Conservation (phyloP, 2,113 vertebrate species). For the Raphicerus campestris region DNA sequence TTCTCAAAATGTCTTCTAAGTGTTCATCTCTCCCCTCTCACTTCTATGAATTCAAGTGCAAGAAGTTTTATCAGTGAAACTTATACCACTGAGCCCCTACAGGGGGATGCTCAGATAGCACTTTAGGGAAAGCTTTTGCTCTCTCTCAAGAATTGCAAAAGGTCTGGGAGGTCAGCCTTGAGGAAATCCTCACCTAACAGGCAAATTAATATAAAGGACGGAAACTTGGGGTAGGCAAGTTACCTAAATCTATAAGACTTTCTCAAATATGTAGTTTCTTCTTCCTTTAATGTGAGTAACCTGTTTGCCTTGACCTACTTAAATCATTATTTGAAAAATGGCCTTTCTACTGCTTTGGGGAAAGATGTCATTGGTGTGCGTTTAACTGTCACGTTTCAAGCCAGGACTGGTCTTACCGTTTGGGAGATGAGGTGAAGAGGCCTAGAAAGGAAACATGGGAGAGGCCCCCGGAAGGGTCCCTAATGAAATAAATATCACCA, state of each 20-base stretch:
- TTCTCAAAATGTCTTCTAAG: not conserved
- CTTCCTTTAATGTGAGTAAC: not conserved
- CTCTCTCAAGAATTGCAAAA: not conserved
- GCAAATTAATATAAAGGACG: not conserved
- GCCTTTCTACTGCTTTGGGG: constrained; percentile 17
- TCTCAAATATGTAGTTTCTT: not conserved
- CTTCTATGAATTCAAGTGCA: not conserved
- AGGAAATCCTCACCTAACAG: not conserved
- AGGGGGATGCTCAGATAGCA: not conserved
- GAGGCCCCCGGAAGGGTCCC: not conserved
- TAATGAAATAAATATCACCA: not conserved
- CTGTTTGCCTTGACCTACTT: constrained; percentile 56
- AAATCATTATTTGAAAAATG: constrained; percentile 62
- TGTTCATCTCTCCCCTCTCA: not conserved
- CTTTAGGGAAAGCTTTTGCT: not conserved
- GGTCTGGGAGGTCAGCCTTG: not conserved
- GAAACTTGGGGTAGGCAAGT: not conserved
- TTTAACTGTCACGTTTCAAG: constrained; percentile 52
- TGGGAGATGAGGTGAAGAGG: not conserved
- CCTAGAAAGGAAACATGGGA: not conserved
- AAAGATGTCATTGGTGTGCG: constrained; percentile 48
- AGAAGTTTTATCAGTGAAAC: not conserved
- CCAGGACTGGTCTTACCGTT: not conserved
- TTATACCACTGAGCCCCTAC: not conserved
- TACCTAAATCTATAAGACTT: not conserved